Conservation (phyloP, 2,113 vertebrate species). For the Mohoua ochrocephala region DNA sequence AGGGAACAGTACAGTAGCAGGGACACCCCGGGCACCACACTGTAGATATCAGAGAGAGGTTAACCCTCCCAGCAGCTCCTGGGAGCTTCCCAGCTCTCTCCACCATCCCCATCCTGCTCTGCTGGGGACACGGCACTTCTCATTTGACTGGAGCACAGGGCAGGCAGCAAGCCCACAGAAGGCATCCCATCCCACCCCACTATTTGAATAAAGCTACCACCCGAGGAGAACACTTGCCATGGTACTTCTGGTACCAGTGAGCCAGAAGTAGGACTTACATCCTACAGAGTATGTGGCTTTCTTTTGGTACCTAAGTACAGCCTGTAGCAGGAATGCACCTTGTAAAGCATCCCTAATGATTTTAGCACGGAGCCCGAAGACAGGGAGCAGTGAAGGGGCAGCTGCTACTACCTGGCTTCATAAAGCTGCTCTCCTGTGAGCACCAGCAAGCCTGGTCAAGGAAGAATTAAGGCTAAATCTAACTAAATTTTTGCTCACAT, state of each 20-base stretch:
- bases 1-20: background rate
- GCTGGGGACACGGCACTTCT: fast-evolving
- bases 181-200: background rate
- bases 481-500: background rate
- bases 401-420: background rate
- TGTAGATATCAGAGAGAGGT: background rate
- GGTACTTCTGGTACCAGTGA: background rate
- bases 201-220: background rate
- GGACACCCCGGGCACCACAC: background rate
- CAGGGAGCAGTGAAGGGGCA: background rate
- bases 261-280: fast-evolving
- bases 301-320: background rate
- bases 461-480: background rate
- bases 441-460: background rate
- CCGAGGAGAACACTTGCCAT: background rate
- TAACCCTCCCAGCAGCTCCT: background rate
- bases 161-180: background rate
- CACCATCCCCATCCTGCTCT: background rate
- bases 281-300: fast-evolving
- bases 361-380: background rate
- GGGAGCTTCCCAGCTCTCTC: background rate
- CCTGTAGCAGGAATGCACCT: background rate
- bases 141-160: background rate
- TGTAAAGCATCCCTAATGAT: background rate
- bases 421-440: background rate